phyloP scores from a whole-genome alignment of 2,113 vertebrate genomes.

The Erinaceus europaeus region DNA sequence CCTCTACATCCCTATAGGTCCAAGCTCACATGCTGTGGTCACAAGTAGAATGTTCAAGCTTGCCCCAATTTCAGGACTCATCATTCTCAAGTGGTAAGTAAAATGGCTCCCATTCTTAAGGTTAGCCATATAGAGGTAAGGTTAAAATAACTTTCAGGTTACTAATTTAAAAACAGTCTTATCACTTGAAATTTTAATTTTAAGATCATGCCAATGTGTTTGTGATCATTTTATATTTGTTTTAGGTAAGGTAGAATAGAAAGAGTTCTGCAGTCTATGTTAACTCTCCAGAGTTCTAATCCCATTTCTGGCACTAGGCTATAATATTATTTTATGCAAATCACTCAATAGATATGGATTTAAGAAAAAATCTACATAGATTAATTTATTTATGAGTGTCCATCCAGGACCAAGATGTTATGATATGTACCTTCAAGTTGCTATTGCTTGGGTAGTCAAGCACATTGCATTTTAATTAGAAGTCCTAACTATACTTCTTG shows the following conservation, averaged over 20 bases:
- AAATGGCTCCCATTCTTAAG: not conserved
- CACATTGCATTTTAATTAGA: constrained; percentile 18
- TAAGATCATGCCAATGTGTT: constrained; percentile 3
- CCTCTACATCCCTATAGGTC: no score
- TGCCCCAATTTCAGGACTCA: no score
- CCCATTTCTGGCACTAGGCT: constrained; percentile 45
- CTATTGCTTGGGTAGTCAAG: not conserved
- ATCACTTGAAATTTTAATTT: not conserved
- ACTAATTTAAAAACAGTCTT: not conserved
- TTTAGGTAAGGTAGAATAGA: not conserved
- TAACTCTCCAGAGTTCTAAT: constrained; percentile 50
- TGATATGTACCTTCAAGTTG: constrained; percentile 44
- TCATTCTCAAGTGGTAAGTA: no score
- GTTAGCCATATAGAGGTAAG: not conserved
- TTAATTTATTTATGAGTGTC: constrained; percentile 55
- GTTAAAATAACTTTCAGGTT: not conserved
- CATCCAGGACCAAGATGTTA: constrained; percentile 21
- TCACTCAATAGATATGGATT: constrained; percentile 44
- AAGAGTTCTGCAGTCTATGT: not conserved
- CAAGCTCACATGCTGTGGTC: no score
- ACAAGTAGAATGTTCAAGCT: no score
- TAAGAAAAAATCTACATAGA: constrained; percentile 7
- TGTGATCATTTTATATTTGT: not conserved
- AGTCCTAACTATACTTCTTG: not conserved
- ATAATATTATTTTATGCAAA: constrained; percentile 57